Evolutionary conservation across 2,113 vertebrate species (phyloP).

Genomic region (Dipodomys merriami): DNA sequence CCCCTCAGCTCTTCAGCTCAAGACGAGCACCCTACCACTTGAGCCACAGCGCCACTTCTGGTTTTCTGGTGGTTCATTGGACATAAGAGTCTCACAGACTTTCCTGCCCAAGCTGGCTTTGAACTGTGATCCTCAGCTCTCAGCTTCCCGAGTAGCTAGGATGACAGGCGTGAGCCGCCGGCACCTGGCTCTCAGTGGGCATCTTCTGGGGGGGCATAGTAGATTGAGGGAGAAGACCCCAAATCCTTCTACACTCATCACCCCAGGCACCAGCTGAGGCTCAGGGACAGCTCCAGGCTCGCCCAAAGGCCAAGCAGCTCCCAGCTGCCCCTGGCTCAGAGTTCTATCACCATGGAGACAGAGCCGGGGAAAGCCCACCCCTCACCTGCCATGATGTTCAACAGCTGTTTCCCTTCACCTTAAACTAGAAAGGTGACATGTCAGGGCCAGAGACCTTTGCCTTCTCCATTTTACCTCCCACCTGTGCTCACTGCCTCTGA

Average conservation of each 20-base stretch:
- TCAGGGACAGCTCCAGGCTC: conserved; percentile 5
- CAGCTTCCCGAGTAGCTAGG: no score
- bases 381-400: conserved; percentile 28
- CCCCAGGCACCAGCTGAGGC: background rate
- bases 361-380: conserved; percentile 23
- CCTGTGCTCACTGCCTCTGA: background rate
- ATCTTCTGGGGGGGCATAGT: no score
- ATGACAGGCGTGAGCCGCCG: no score
- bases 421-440: background rate
- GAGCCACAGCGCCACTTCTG: no score
- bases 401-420: background rate
- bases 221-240: background rate
- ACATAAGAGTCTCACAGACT: no score
- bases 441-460: background rate
- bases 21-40: no score
- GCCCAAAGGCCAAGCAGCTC: conserved; percentile 33
- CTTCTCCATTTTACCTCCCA: background rate
- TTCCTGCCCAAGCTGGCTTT: no score
- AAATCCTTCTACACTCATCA: background rate
- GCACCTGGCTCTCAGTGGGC: background rate
- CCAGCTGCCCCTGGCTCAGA: background rate
- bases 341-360: conserved; percentile 34
- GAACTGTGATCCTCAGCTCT: no score
- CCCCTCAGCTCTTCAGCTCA: no score
- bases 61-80: no score